Conservation (phyloP, 2,888 invertebrate genomes). For the Octonoba sinensis region DNA sequence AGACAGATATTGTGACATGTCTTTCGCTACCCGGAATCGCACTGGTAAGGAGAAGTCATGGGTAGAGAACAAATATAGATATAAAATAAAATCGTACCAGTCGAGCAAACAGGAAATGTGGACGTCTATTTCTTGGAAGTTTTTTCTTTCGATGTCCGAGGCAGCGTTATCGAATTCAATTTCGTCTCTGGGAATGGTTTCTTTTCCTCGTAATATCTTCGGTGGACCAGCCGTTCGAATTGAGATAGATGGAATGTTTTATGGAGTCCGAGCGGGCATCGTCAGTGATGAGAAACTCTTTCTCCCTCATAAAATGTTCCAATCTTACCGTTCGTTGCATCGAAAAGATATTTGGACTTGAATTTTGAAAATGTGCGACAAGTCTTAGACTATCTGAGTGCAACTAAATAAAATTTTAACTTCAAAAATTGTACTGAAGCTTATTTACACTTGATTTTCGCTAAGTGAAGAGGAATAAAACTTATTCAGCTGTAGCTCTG, state of each 20-base stretch:
- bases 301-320: too few relatives aligned
- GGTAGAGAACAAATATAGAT: slow-evolving; percentile 16
- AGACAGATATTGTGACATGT: slow-evolving; percentile 61
- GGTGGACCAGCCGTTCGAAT: slow-evolving; percentile 11
- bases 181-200: slow-evolving; percentile 25
- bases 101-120: slow-evolving; percentile 63
- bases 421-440: too few relatives aligned
- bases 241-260: slow-evolving; percentile 39
- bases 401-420: too few relatives aligned
- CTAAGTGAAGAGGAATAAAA: too few relatives aligned
- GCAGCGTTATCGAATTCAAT: slow-evolving; percentile 61
- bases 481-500: too few relatives aligned
- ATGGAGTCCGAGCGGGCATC: slow-evolving; percentile 22
- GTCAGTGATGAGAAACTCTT: slow-evolving; percentile 23
- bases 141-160: slow-evolving; percentile 28
- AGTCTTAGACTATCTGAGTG: too few relatives aligned
- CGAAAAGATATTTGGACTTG: too few relatives aligned
- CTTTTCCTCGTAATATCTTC: slow-evolving; percentile 23
- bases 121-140: slow-evolving; percentile 44
- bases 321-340: too few relatives aligned
- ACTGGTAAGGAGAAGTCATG: slow-evolving; percentile 22
- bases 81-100: slow-evolving; percentile 54
- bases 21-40: slow-evolving; percentile 38
- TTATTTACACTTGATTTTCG: too few relatives aligned
- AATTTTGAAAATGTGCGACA: too few relatives aligned